A percentile compares a stretch with the other conserved stretches of the same genome.
Evolutionary conservation across 2,888 invertebrate species (phyloP).

Genomic region (Congeria kusceri): DNA sequence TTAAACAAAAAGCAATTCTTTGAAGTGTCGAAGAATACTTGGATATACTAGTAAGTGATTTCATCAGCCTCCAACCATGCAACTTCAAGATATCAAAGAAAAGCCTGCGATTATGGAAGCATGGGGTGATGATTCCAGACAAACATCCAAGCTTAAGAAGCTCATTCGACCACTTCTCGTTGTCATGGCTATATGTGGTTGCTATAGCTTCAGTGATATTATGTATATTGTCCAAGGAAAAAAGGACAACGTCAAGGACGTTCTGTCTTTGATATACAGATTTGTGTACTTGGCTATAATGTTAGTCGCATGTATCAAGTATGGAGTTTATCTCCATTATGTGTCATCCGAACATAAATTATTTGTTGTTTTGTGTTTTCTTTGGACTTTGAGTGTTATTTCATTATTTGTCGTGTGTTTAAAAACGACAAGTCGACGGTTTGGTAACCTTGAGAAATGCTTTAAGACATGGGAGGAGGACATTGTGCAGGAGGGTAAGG

Average conservation of each 20-base stretch:
- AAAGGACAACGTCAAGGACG: background rate
- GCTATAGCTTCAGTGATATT: conserved; percentile 34
- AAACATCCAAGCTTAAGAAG: conserved; percentile 10
- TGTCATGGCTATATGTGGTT: conserved; percentile 24
- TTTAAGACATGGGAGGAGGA: conserved; percentile 24
- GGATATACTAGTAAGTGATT: too few relatives aligned
- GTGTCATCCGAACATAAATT: background rate
- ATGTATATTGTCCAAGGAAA: background rate
- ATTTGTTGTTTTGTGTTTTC: background rate
- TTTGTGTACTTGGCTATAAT: background rate
- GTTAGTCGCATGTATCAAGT: background rate
- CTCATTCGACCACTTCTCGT: conserved; percentile 24
- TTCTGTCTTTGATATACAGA: conserved; percentile 10
- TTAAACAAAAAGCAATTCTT: too few relatives aligned
- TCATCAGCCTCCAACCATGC: too few relatives aligned
- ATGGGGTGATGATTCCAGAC: background rate
- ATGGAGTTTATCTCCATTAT: conserved; percentile 16
- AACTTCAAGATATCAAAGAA: too few relatives aligned
- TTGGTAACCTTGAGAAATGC: conserved; percentile 14
- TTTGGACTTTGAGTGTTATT: background rate
- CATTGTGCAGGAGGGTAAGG: conserved; percentile 17
- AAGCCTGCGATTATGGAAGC: background rate
- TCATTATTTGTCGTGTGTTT: conserved; percentile 4
- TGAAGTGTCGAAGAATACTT: too few relatives aligned
- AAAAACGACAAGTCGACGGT: conserved; percentile 22